Conservation (phyloP, 2,797 vertebrate genomes). For the Hirundo rustica region DNA sequence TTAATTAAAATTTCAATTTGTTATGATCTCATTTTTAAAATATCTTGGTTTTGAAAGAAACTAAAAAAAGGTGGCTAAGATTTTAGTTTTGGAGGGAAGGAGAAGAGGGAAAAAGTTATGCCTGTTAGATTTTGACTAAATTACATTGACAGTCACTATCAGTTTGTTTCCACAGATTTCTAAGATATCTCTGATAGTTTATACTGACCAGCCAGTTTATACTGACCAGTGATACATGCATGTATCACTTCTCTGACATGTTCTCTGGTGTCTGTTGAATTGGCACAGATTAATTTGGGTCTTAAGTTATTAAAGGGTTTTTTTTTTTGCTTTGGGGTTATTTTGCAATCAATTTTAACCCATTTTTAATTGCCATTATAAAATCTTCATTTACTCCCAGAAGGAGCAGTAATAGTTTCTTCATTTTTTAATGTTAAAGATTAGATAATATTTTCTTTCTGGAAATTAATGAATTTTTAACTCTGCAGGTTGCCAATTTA, state of each 20-base stretch:
- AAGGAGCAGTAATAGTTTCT: not conserved
- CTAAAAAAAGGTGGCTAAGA: not conserved
- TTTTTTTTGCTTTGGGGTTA: not conserved
- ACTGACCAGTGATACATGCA: not conserved
- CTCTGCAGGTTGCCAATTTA: not conserved
- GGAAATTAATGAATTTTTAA: not conserved
- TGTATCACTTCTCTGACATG: not conserved
- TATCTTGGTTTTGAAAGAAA: not conserved
- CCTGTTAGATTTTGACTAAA: not conserved
- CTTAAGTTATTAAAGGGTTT: not conserved
- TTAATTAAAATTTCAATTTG: not conserved
- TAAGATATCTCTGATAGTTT: slow-evolving; percentile 9
- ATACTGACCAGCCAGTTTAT: not conserved
- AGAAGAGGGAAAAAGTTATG: not conserved
- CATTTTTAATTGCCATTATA: not conserved
- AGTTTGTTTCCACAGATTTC: slow-evolving; percentile 24
- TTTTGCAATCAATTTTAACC: not conserved
- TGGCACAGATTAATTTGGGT: not conserved
- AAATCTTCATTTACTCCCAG: not conserved
- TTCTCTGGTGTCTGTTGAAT: not conserved
- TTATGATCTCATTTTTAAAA: not conserved
- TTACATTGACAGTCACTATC: not conserved
- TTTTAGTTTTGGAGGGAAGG: not conserved
- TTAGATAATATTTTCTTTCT: not conserved
- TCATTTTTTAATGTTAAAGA: not conserved